Evolutionary conservation across 2,113 vertebrate genomes (phyloP).

Genomic region (Bujurquina vittata): DNA sequence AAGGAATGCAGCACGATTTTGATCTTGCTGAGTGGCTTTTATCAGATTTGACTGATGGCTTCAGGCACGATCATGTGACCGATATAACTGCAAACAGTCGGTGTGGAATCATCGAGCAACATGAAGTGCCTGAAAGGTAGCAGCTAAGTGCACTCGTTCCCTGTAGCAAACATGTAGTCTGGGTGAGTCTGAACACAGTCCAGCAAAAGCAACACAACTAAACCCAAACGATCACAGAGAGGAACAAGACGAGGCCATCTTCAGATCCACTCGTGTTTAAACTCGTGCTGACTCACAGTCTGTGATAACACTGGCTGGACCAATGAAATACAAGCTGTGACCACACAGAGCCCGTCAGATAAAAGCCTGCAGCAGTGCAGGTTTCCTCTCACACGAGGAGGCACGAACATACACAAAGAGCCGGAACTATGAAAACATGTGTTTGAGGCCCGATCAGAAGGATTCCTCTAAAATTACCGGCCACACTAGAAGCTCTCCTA

Average conservation of each 20-base stretch:
- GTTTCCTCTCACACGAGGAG: not conserved
- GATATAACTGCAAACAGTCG: not conserved
- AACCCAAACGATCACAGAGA: not conserved
- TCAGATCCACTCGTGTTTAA: not conserved
- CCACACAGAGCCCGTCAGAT: not conserved
- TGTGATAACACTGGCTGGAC: not conserved
- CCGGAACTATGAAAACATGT: not conserved
- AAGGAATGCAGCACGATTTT: not conserved
- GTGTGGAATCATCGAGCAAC: not conserved
- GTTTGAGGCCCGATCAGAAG: not conserved
- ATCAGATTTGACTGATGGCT: not conserved
- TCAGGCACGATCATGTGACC: not conserved
- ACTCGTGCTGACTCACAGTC: not conserved
- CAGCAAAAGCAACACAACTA: no score
- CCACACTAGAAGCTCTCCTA: not conserved
- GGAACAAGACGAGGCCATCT: not conserved
- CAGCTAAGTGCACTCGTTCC: not conserved
- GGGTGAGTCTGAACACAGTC: not conserved
- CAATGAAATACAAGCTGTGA: not conserved
- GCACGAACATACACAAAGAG: not conserved
- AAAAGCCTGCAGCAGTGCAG: not conserved
- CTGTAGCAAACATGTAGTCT: not conserved
- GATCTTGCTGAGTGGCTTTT: not conserved
- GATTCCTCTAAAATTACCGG: not conserved
- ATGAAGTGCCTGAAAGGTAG: not conserved